Percentiles rank a stretch among this genome's conserved stretches.
These are phyloP conservation scores for Drosophila yooni DNA, from an alignment of 2,888 invertebrate species.

Conservation along the genomic window DNA sequence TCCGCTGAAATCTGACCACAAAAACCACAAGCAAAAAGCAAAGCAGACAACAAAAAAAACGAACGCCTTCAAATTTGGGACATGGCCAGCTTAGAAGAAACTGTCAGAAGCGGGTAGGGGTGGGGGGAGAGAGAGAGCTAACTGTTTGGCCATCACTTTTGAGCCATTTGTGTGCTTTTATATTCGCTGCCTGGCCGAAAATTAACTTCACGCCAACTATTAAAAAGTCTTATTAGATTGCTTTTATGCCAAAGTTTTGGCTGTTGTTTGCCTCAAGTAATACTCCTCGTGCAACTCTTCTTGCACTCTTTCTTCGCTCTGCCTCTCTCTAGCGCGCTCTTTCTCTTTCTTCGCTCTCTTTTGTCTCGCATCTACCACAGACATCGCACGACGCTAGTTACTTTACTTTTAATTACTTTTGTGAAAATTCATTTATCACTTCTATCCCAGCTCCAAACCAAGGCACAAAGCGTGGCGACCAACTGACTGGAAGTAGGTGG, in stretches of 20 bases:
- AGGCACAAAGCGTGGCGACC: constrained; percentile 50
- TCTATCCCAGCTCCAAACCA: constrained; percentile 75
- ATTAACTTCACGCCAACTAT: constrained; percentile 68
- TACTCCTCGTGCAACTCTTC: neutral
- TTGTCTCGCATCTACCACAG: constrained; percentile 43
- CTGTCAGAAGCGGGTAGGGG: neutral
- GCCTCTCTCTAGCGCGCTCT: neutral
- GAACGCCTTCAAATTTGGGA: neutral
- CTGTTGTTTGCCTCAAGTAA: constrained; percentile 42
- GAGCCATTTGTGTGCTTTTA: constrained; percentile 52
- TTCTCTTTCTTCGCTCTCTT: neutral
- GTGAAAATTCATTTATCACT: constrained; percentile 82
- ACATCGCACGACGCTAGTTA: constrained; percentile 80
- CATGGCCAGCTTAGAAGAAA: constrained; percentile 3
- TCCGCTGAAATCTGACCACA: constrained; percentile 17
- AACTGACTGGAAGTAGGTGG: constrained; percentile 22
- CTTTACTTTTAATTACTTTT: constrained; percentile 82
- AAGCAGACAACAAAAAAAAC: neutral
- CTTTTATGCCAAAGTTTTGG: constrained; percentile 71
- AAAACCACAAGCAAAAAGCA: neutral
- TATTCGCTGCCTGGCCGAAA: constrained; percentile 50
- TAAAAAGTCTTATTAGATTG: constrained; percentile 81
- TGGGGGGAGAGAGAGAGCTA: neutral
- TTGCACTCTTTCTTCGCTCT: neutral
- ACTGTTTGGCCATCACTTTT: constrained; percentile 55